Evolutionary conservation across 1,140 invertebrate species (phyloP), one percentile per base, ranked within the genome.

Genomic region (Drosophila fuyamai): DNA sequence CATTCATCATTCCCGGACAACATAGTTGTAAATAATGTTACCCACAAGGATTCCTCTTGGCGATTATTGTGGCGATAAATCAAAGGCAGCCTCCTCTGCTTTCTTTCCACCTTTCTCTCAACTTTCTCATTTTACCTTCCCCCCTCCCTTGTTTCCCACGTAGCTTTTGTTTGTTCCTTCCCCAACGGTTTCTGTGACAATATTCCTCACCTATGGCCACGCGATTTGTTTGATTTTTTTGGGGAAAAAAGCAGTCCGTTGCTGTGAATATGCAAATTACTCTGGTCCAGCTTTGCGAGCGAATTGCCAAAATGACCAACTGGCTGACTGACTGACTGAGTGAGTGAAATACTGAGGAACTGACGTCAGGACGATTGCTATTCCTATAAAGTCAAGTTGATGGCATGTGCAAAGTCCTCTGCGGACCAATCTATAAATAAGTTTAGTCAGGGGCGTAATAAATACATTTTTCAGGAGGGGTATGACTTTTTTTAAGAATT

Each of bases 1-100:
- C 83, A 88, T 88, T 83, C 83, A 88, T 89, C 84, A 88, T 88
- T 79, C 71, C 75, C 53, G 50, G 71, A 55, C 68, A 72, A 71
- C 68, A 72, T 89, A 88, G 83, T 88, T 88, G 83, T 88, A 88
- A 88, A 83, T 89, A 88, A 88, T 89, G 83, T 84, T 88, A 78
- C 83, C 83, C 83, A 78, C 76, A 88, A 75, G 84, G 83, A 88
- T 80, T 83, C 68, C 63, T 88, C 76, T 59, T 44, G 48, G 27
- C 61, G 83, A 81, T 89, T 83, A 84, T 89, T 89, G 84, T 80
- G 83, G 83, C 82, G 84, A 88, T 88, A 88, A 88, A 88, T 88
- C 83, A 88, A 88, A 83, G 81, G 76, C 55, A 61, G 63, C 63
- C 46, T 58, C 48, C 46, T 58, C 9, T 9, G 12, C 48, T 29